Evolutionary conservation across 1,140 invertebrate species (phyloP), one percentile per base, ranked within the genome.

Genomic region (Heliconius congener): DNA sequence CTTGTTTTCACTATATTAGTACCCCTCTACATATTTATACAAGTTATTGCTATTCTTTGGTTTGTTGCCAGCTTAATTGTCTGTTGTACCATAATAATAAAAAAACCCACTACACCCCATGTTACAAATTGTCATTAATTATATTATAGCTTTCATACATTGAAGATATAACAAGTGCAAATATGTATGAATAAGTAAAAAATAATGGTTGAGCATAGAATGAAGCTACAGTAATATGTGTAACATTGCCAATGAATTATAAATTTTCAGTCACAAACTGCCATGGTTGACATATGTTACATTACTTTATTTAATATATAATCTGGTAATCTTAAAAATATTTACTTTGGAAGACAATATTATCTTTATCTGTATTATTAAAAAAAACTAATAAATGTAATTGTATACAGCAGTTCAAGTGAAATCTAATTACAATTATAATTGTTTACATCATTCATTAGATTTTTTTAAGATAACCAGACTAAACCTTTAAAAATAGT

Each of bases 181-280:
- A 73, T 73, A 70, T 70, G 72, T 72, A 72, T 78, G 60, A 66
- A 66, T 66, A 66, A 30, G 16, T 30, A 66, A 66, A 60, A 66
- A 30, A 1, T 11, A 30, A 57, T 66, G 55, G n/a, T 66, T 81
- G 77, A 78, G 80, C 80, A 78, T 78, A 78, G 30, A 46, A 76
- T 57, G n/a, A 78, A 81, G 77, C 76, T 66, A 73, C 71, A 74
- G 77, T 71, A 42, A 74, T 66, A 30, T 66, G n/a, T 66, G n/a
- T 66, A 66, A 23, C 9, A 55, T 39, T 77, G 76, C 74, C 72
- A 81, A 77, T 77, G 66, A 52, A 77, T 77, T 37, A 57, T 30
- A 74, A 71, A 76, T 71, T 79, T 84, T 85, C 81, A 87, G 85
- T 85, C 84, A 87, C 84, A 85, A 73, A 87, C 84, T 87, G 85